Base-by-base conservation (phyloP, 2,888 invertebrate species). In the Halictus quadricinctus region DNA sequence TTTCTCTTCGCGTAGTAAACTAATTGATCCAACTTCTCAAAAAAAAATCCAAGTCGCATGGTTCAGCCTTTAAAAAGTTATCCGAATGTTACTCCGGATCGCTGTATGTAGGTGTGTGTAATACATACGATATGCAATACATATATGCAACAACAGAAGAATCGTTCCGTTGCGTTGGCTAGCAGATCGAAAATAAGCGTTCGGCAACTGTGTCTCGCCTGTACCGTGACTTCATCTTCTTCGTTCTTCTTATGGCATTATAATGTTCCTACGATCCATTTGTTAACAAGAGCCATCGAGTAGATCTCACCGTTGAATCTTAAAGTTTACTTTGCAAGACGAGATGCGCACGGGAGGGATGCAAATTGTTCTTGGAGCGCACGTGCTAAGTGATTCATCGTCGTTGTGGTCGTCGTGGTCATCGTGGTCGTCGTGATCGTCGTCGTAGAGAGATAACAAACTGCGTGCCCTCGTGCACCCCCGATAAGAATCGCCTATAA, bases 401-500 rank as follows among this genome's bases (percentile, higher is more conserved):
- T 64, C 54, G 54, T 54, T 21, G 21, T 21, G 21, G n/a, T 29
- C 70, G 48, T 15, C 21, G 48, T 36, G 13, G 12, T 46, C 46
- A 12, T 46, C 46, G 46, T 46, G 46, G 46, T 46, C 46, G 2
- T 12, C 46, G 12, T 64, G 66, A 72, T 82, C 76, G 73, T 84
- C 76, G 76, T 78, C 69, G 36, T 43, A 74, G 82, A 69, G 54
- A 86, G 88, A 91, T 91, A 91, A 85, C 80, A 75, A 74, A 86
- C 88, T 91, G 46, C 91, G 91, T 93, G 93, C 89, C 93, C 93
- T 81, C 90, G 64, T 82, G 84, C 76, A 80, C 82, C 77, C 76
- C 50, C 70, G 93, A 93, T 93, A 93, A 93, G 90, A 85, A 87
- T 91, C 81, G 89, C 74, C 92, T 93, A 93, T 93, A 93, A 91